A percentile compares a stretch with the other conserved stretches of the same genome.
Evolutionary conservation across 2,113 vertebrate genomes (phyloP).

Genomic region (Ceyx cyanopectus): DNA sequence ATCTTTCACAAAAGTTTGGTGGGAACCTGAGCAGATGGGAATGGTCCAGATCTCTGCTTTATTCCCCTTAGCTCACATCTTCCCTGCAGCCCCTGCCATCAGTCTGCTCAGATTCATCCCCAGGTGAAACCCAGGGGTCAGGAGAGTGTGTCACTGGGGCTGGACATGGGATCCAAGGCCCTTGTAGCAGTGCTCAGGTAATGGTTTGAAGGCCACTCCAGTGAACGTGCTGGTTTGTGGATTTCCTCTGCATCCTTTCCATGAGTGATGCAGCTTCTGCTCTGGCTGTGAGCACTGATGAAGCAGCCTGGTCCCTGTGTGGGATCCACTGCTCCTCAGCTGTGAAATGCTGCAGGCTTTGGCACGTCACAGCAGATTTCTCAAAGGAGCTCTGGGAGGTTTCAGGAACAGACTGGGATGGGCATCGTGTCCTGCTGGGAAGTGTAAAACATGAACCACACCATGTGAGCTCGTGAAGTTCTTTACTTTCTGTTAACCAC

Average conservation of each 20-base stretch:
- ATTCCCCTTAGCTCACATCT: neutral
- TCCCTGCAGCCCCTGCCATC: accelerated
- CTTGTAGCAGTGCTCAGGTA: accelerated
- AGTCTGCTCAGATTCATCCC: neutral
- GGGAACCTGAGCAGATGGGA: neutral
- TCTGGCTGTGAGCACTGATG: neutral
- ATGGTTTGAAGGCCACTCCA: neutral
- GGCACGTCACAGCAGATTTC: neutral
- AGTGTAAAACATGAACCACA: neutral
- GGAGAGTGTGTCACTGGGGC: neutral
- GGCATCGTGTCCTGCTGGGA: neutral
- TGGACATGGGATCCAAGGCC: neutral
- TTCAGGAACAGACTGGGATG: neutral
- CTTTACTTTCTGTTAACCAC: neutral
- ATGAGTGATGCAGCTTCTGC: accelerated
- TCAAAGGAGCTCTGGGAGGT: neutral
- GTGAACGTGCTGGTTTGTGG: neutral
- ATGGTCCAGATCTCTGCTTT: neutral
- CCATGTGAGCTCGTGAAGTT: accelerated
- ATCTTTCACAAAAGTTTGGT: neutral
- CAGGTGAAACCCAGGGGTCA: neutral
- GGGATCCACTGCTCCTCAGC: accelerated
- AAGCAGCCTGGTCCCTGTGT: accelerated
- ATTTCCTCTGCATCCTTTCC: neutral
- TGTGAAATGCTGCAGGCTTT: neutral